Percentiles rank a stretch among this genome's conserved stretches.
Evolutionary conservation across 2,113 vertebrate species (phyloP).

Genomic region (Callocephalon fimbriatum): DNA sequence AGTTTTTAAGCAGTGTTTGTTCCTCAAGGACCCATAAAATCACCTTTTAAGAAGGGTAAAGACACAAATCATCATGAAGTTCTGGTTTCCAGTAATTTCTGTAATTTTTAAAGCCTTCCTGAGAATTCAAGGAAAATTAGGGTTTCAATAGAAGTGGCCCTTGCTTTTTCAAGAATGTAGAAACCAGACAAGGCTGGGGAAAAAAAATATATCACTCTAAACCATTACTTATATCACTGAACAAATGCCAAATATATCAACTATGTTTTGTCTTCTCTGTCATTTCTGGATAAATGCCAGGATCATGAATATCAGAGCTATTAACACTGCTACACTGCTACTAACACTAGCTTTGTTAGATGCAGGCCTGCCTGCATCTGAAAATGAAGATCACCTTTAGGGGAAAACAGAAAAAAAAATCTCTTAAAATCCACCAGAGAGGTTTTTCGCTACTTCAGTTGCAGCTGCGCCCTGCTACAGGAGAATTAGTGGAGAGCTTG

Average conservation of each 20-base stretch:
- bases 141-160: neutral
- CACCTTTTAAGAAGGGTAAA: neutral
- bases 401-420: neutral
- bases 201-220: neutral
- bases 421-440: neutral
- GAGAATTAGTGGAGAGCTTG: neutral
- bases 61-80: neutral
- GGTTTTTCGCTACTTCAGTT: neutral
- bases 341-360: neutral
- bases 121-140: neutral
- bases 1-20: neutral
- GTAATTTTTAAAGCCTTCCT: neutral
- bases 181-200: neutral
- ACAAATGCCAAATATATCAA: conserved; percentile 21
- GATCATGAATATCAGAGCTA: neutral
- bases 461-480: neutral
- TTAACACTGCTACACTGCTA: neutral
- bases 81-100: neutral
- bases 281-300: conserved; percentile 18
- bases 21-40: neutral
- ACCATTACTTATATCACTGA: neutral
- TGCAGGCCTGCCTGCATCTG: neutral
- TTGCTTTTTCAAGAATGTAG: neutral
- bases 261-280: conserved; percentile 27
- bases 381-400: neutral